Conservation (phyloP, 2,797 vertebrate species). For the Dendrocincla fuliginosa region DNA sequence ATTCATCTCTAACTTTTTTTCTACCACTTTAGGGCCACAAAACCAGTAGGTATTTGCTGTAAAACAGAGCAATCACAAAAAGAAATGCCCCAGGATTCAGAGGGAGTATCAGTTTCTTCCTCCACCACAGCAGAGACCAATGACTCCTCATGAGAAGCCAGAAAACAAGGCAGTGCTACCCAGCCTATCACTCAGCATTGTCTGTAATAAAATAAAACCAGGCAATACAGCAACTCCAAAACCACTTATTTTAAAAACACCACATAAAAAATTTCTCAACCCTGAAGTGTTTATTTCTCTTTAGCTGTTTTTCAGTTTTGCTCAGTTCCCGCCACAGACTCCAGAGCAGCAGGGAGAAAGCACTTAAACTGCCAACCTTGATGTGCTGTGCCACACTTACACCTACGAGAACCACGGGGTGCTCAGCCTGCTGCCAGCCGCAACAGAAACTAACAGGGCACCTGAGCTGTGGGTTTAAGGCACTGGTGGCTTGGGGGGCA, state of each 20-base stretch:
- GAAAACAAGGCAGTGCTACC: not conserved
- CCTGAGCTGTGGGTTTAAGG: not conserved
- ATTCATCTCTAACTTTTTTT: not conserved
- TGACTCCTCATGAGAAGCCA: not conserved
- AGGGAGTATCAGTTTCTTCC: not conserved
- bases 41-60: not conserved
- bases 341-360: not conserved
- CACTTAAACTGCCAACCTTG: not conserved
- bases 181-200: not conserved
- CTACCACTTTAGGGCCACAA: not conserved
- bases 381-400: not conserved
- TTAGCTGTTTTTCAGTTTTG: not conserved
- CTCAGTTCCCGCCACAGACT: not conserved
- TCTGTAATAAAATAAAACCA: not conserved
- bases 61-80: not conserved
- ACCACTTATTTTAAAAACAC: not conserved
- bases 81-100: not conserved
- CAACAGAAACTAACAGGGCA: not conserved
- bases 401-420: not conserved
- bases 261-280: not conserved
- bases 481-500: not conserved
- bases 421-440: not conserved
- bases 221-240: not conserved
- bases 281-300: not conserved
- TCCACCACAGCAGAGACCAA: not conserved